Base-by-base conservation (phyloP, 2,888 invertebrate genomes). In the Diarsia mendica region DNA sequence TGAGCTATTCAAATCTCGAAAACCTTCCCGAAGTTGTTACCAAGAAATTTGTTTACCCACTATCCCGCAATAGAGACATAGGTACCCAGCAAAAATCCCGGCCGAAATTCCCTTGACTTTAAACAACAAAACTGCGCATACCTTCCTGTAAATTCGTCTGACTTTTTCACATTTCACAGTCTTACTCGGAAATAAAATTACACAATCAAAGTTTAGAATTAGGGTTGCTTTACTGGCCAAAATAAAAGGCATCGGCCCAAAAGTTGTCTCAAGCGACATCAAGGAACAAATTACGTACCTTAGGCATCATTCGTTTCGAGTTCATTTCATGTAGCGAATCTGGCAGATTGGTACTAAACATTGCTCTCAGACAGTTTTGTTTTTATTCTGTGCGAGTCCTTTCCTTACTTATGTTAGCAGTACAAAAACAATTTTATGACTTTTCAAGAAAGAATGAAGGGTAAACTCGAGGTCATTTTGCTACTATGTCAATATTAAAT, bases 171-270 rank as follows among this genome's bases (percentile, higher is more conserved):
- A 82, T 85, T 90, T 87, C 83, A 85, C 87, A 85, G 85, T 84
- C 84, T 85, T 84, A 86, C 77, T 86, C 83, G 76, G 82, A 78
- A 85, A 87, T 87, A 86, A 88, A 86, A 86, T 87, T 89, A 86
- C 85, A 85, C 88, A 90, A 88, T 89, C 89, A 89, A 91, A 90
- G 89, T 90, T 90, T 83, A 85, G 86, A 90, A 89, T 90, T 89
- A 87, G 83, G 87, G 88, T 89, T 88, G 84, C 77, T 87, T 90
- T 89, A 90, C 89, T 88, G 84, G 81, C 75, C 71, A 76, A 80
- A 87, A 89, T 89, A 87, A 91, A 91, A 86, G 85, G 80, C 74
- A 81, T 79, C 73, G 69, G 71, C 64, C 72, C 67, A 77, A 87
- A 88, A 87, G 79, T 86, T 87, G 81, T 86, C 84, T 85, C 80